A percentile compares a stretch with the other conserved stretches of the same genome.
These are phyloP conservation scores for Botia kubotai DNA, from an alignment of 2,797 vertebrate species.

Conservation along the genomic window DNA sequence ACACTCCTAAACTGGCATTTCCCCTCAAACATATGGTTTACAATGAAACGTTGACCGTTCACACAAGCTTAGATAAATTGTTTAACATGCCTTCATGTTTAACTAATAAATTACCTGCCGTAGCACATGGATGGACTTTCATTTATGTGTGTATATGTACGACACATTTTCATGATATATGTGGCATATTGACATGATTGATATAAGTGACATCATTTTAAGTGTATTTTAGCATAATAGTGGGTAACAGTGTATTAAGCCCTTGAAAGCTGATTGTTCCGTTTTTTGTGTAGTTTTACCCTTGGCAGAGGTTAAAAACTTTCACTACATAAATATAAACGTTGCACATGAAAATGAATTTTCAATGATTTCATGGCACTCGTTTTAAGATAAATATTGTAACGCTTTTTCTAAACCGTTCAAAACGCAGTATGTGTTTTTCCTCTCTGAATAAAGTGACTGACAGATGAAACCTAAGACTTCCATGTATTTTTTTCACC, in stretches of 20 bases:
- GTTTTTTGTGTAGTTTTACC: constrained; percentile 10
- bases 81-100: no score
- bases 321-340: constrained; percentile 64
- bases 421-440: constrained; percentile 49
- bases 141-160: no score
- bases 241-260: no score
- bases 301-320: constrained; percentile 11
- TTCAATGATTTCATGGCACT: constrained; percentile 58
- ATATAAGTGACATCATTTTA: no score
- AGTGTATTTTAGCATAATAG: no score
- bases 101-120: no score
- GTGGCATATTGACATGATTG: no score
- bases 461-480: constrained; percentile 49
- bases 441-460: constrained; percentile 49
- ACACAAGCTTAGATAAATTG: neutral
- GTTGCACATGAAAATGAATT: constrained; percentile 66
- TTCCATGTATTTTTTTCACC: constrained; percentile 13
- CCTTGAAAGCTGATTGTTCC: neutral
- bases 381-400: constrained; percentile 58
- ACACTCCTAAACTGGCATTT: constrained; percentile 59
- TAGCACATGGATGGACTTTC: no score
- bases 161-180: no score
- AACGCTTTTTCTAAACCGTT: constrained; percentile 55
- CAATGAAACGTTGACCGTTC: constrained; percentile 61
- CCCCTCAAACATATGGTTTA: constrained; percentile 69